phyloP scores from a whole-genome alignment of 1,140 invertebrate species.

The Agraylea sexmaculata region DNA sequence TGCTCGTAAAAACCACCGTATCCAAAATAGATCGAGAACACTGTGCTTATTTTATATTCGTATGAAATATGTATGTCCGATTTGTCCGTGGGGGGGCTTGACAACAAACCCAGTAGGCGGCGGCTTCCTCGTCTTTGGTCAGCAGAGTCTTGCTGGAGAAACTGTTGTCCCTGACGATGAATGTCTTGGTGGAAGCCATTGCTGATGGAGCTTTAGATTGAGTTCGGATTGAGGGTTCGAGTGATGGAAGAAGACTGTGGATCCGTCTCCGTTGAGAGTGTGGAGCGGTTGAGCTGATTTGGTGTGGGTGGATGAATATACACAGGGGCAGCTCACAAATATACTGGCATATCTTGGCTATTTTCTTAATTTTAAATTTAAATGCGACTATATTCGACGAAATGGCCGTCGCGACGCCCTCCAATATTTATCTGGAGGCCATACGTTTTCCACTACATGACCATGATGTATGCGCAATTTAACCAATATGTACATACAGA shows the following conservation, averaged over 20 bases:
- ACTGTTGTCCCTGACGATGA: slow-evolving; percentile 15
- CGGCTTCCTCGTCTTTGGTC: slow-evolving; percentile 18
- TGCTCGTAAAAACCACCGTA: too few species aligned
- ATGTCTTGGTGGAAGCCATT: slow-evolving; percentile 12
- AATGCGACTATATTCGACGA: neutral
- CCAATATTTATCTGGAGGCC: too few species aligned
- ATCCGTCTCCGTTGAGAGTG: neutral
- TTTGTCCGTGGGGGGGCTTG: neutral
- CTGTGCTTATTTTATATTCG: too few species aligned
- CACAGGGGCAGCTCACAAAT: too few species aligned
- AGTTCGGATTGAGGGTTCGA: slow-evolving; percentile 1
- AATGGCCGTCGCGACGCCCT: neutral
- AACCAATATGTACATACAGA: too few species aligned
- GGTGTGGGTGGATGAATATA: slow-evolving; percentile 1
- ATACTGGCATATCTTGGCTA: too few species aligned
- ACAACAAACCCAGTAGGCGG: slow-evolving; percentile 19
- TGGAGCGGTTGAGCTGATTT: neutral
- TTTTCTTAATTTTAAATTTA: neutral
- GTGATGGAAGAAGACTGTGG: neutral
- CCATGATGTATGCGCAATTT: too few species aligned
- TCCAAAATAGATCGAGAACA: too few species aligned
- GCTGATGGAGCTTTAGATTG: too few species aligned
- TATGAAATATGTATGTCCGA: too few species aligned
- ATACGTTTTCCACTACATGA: too few species aligned
- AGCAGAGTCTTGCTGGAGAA: slow-evolving; percentile 8